phyloP scores from a whole-genome alignment of 2,888 invertebrate genomes.

The Apamea epomidion region DNA sequence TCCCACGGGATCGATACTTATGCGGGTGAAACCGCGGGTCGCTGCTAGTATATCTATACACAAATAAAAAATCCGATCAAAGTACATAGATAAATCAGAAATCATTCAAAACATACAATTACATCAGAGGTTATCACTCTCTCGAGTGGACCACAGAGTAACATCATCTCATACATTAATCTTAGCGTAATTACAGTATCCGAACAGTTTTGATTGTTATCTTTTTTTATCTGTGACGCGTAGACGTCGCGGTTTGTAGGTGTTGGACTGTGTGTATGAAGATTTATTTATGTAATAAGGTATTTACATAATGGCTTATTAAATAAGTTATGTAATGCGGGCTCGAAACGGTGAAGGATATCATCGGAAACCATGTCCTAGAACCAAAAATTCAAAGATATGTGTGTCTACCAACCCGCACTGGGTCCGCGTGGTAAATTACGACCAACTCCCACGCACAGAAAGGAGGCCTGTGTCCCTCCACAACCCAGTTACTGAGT shows the following conservation, averaged over 20 bases:
- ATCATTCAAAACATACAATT: constrained; percentile 16
- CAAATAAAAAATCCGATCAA: background rate
- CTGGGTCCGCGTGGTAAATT: background rate
- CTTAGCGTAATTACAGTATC: constrained; percentile 43
- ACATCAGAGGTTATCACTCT: constrained; percentile 25
- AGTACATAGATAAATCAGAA: constrained; percentile 14
- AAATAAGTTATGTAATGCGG: background rate
- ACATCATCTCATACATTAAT: constrained; percentile 16
- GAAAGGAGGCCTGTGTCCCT: background rate
- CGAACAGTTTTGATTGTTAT: constrained; percentile 20
- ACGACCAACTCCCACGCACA: background rate
- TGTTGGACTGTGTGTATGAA: background rate
- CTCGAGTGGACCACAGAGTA: constrained; percentile 20
- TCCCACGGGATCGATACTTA: too few relatives aligned
- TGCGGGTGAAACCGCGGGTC: too few relatives aligned
- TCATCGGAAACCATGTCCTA: background rate
- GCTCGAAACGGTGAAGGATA: background rate
- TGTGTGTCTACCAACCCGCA: background rate
- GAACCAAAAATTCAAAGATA: background rate
- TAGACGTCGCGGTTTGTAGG: background rate
- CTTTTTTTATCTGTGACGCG: constrained; percentile 32
- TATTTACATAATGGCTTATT: background rate
- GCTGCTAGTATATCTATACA: too few relatives aligned
- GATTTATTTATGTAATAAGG: constrained; percentile 10
- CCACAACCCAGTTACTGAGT: background rate